These are phyloP conservation scores for Rhyzopertha dominica DNA, from an alignment of 1,140 invertebrate genomes.

Conservation along the genomic window DNA sequence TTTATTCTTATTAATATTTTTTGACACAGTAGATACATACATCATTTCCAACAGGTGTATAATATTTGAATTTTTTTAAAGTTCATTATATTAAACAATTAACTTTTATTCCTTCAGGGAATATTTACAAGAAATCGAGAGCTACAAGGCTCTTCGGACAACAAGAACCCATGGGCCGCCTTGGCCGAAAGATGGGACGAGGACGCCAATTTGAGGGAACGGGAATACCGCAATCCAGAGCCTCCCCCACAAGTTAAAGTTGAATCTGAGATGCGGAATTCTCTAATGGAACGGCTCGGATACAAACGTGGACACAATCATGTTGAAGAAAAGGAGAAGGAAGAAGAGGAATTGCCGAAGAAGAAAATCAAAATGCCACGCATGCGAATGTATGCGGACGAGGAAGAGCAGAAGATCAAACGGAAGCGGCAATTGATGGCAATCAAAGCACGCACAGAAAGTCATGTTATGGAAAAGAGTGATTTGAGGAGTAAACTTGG, in stretches of 20 bases:
- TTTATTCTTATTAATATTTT: no score
- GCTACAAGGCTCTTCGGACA: slow-evolving; percentile 37
- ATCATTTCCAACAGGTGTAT: no score
- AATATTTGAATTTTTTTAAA: no score
- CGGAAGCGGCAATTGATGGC: slow-evolving; percentile 37
- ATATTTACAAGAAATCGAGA: slow-evolving; percentile 47
- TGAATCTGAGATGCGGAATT: no score
- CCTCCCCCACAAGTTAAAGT: no score
- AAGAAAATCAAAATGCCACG: slow-evolving; percentile 60
- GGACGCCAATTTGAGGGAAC: slow-evolving; percentile 49
- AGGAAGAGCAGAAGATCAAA: slow-evolving; percentile 65
- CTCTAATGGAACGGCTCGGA: slow-evolving; percentile 45
- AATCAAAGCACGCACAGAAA: slow-evolving; percentile 38
- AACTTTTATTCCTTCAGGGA: no score
- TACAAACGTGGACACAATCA: slow-evolving; percentile 42
- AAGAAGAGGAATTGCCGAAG: slow-evolving; percentile 52
- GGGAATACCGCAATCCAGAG: no score
- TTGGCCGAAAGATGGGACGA: slow-evolving; percentile 64
- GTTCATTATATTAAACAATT: no score
- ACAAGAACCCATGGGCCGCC: slow-evolving; percentile 68
- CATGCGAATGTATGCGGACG: slow-evolving; percentile 86
- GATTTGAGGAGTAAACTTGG: slow-evolving; percentile 35
- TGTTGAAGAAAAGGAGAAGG: slow-evolving; percentile 27
- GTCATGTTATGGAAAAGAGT: slow-evolving; percentile 24
- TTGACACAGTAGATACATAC: no score